phyloP scores from a whole-genome alignment of 2,888 invertebrate species.

The Pseudeuparius sepicola region DNA sequence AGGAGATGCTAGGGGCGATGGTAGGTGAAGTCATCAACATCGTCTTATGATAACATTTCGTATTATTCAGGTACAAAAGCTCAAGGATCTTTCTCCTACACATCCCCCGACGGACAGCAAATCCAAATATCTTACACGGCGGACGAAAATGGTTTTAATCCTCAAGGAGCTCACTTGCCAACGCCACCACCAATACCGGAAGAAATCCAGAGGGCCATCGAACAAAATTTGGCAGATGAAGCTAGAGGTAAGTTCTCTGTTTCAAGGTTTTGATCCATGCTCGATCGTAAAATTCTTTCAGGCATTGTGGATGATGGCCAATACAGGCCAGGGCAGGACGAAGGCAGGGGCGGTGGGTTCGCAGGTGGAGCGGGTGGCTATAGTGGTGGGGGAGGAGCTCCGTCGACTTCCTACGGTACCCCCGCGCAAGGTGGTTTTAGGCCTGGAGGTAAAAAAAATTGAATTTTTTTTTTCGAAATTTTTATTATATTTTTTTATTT shows the following conservation, averaged over 20 bases:
- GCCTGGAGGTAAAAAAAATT: too few species aligned
- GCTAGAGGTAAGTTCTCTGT: constrained; percentile 22
- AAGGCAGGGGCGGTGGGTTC: constrained; percentile 19
- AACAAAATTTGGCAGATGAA: constrained; percentile 30
- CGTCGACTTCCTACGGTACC: too few species aligned
- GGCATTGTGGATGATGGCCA: constrained; percentile 29
- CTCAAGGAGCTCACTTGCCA: constrained; percentile 47
- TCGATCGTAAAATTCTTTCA: too few species aligned
- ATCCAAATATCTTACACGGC: constrained; percentile 44
- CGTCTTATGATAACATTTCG: neutral
- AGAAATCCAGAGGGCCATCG: constrained; percentile 41
- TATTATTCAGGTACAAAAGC: constrained; percentile 16
- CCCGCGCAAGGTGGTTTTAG: too few species aligned
- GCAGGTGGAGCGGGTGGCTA: constrained; percentile 15
- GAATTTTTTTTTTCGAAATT: too few species aligned
- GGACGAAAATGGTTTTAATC: constrained; percentile 47
- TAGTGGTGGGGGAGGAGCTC: constrained; percentile 8
- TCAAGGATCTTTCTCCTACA: constrained; percentile 31
- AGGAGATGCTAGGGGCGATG: constrained; percentile 30
- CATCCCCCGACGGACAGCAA: constrained; percentile 32
- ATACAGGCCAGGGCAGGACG: constrained; percentile 26
- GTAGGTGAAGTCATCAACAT: constrained; percentile 17
- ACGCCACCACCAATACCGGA: constrained; percentile 51
- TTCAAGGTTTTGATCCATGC: too few species aligned
- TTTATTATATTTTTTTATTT: neutral